A percentile compares a stretch with the other conserved stretches of the same genome.
These are phyloP conservation scores for Myathropa florea DNA, from an alignment of 2,888 invertebrate genomes.

Conservation along the genomic window DNA sequence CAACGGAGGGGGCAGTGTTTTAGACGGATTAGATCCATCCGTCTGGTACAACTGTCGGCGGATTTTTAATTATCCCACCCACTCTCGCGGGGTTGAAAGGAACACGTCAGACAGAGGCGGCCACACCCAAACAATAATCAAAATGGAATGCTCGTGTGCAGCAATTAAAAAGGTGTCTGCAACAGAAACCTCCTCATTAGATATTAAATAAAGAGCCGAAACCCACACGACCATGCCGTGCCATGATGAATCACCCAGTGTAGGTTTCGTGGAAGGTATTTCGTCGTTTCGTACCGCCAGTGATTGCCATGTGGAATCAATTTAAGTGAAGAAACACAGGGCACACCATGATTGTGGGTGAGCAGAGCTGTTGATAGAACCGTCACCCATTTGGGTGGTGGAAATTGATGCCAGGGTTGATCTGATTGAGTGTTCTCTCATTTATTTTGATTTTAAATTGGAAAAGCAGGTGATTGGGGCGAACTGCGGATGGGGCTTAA, in stretches of 20 bases:
- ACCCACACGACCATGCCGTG: background rate
- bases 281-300: background rate
- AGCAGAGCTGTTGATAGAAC: background rate
- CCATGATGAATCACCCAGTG: background rate
- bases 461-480: constrained; percentile 53
- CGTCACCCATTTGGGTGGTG: constrained; percentile 15
- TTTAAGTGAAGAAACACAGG: constrained; percentile 11
- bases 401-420: constrained; percentile 66
- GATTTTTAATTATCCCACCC: background rate
- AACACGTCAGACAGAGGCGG: background rate
- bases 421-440: constrained; percentile 65
- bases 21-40: background rate
- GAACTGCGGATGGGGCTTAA: background rate
- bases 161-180: constrained; percentile 59
- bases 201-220: constrained; percentile 24
- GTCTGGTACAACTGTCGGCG: background rate
- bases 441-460: constrained; percentile 64
- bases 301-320: constrained; percentile 38
- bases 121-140: constrained; percentile 1
- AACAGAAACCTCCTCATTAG: constrained; percentile 49
- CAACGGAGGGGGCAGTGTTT: background rate
- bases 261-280: background rate
- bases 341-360: background rate
- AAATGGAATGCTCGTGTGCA: constrained; percentile 22
- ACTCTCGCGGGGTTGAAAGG: background rate